Percentiles rank a stretch among this genome's conserved stretches.
phyloP scores from a whole-genome alignment of 2,888 invertebrate genomes.

The Alitta virens region DNA sequence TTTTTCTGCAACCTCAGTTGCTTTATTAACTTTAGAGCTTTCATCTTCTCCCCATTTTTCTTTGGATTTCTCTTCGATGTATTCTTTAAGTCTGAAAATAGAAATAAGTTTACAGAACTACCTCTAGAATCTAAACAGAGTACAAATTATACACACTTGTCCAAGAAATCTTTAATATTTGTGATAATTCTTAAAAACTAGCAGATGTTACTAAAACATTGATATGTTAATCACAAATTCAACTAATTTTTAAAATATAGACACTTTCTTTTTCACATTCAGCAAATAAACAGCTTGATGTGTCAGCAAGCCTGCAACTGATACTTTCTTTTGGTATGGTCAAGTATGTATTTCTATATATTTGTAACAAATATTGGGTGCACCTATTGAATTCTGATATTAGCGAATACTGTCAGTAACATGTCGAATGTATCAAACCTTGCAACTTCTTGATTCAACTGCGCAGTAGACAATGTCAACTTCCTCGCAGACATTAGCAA shows the following conservation, averaged over 20 bases:
- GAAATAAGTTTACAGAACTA: background rate
- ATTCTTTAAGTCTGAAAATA: background rate
- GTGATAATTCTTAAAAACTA: too few relatives aligned
- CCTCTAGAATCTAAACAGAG: background rate
- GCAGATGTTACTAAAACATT: too few relatives aligned
- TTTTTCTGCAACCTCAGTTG: background rate
- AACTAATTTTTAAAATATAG: too few relatives aligned
- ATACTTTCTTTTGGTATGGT: too few relatives aligned
- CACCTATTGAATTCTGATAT: background rate
- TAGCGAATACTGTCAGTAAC: background rate
- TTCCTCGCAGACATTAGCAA: conserved; percentile 12
- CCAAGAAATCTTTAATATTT: too few relatives aligned
- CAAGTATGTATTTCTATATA: too few relatives aligned
- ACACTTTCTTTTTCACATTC: too few relatives aligned
- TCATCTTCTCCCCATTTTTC: background rate
- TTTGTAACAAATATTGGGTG: background rate
- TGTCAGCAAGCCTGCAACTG: too few relatives aligned
- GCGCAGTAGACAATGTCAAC: background rate
- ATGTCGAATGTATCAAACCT: too few relatives aligned
- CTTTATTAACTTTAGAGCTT: background rate
- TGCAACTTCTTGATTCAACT: background rate
- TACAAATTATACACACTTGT: too few relatives aligned
- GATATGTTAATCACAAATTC: too few relatives aligned
- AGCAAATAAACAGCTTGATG: too few relatives aligned
- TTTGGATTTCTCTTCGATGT: background rate